These are phyloP conservation scores for Tachystola acroxantha DNA, from an alignment of 2,888 invertebrate genomes.

Conservation along the genomic window DNA sequence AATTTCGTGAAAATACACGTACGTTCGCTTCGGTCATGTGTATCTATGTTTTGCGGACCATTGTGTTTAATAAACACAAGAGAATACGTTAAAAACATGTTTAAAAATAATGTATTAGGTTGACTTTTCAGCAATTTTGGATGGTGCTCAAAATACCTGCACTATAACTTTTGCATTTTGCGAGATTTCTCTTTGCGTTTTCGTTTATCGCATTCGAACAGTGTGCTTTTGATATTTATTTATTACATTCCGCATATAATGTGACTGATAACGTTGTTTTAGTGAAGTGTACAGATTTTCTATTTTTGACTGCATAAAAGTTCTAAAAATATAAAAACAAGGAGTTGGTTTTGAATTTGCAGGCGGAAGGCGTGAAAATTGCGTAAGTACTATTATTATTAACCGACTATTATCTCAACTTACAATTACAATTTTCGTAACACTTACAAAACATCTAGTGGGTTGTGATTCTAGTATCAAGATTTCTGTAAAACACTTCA, in stretches of 20 bases:
- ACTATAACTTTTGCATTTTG: conserved; percentile 33
- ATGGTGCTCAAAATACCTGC: conserved; percentile 30
- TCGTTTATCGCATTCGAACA: conserved; percentile 29
- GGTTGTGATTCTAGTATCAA: too few relatives aligned
- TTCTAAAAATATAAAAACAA: conserved; percentile 49
- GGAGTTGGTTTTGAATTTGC: conserved; percentile 46
- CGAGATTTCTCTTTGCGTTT: conserved; percentile 43
- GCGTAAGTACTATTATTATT: conserved; percentile 66
- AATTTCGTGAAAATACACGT: conserved; percentile 56
- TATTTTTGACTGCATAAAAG: conserved; percentile 61
- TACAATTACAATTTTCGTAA: too few relatives aligned
- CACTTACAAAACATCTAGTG: too few relatives aligned
- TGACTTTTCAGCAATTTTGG: conserved; percentile 24
- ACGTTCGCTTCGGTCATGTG: conserved; percentile 50
- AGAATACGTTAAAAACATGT: conserved; percentile 22
- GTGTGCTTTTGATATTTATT: conserved; percentile 31
- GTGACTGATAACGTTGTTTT: conserved; percentile 39
- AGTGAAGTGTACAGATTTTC: conserved; percentile 49
- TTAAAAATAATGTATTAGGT: conserved; percentile 35
- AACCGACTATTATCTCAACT: too few relatives aligned
- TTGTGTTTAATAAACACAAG: conserved; percentile 32
- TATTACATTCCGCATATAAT: conserved; percentile 39
- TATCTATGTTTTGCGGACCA: conserved; percentile 37
- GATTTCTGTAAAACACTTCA: too few relatives aligned
- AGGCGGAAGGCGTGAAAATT: conserved; percentile 48